Percentiles rank a stretch among this genome's conserved stretches.
Conservation (phyloP, 2,888 invertebrate genomes). For the Diplazon laetatorius region DNA sequence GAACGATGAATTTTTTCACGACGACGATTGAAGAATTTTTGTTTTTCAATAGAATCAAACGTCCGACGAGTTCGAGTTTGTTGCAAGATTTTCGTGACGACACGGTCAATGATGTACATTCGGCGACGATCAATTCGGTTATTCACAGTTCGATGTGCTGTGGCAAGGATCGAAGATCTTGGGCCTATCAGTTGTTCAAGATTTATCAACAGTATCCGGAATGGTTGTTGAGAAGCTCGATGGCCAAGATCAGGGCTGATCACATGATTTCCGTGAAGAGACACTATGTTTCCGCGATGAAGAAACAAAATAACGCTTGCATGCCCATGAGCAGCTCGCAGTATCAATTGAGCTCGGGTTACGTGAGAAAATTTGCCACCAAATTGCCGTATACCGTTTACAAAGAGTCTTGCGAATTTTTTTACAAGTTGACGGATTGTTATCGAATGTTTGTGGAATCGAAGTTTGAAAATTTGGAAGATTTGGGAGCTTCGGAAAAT, state of each 20-base stretch:
- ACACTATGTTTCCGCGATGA: conserved; percentile 79
- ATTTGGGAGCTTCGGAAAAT: too few species aligned
- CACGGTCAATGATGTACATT: conserved; percentile 83
- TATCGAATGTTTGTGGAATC: conserved; percentile 65
- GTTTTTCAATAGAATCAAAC: conserved; percentile 76
- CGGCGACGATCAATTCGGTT: conserved; percentile 84
- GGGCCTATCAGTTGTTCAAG: conserved; percentile 86
- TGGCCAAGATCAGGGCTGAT: conserved; percentile 85
- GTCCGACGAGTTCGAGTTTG: conserved; percentile 75
- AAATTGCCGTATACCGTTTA: conserved; percentile 83
- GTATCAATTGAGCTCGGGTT: conserved; percentile 81
- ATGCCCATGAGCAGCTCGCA: conserved; percentile 83
- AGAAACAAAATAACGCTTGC: conserved; percentile 80
- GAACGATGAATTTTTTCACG: conserved; percentile 71
- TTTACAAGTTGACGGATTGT: conserved; percentile 71
- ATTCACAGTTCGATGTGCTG: conserved; percentile 88
- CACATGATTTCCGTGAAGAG: conserved; percentile 85
- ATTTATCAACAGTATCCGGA: conserved; percentile 90
- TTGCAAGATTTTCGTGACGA: conserved; percentile 79
- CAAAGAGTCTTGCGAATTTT: conserved; percentile 78
- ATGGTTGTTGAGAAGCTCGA: conserved; percentile 85
- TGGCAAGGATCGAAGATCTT: conserved; percentile 85
- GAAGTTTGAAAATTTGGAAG: conserved; percentile 60
- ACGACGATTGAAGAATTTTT: conserved; percentile 77
- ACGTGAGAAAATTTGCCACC: conserved; percentile 82